These are phyloP conservation scores for Heliconius hortense DNA, from an alignment of 2,888 invertebrate species.

Conservation along the genomic window DNA sequence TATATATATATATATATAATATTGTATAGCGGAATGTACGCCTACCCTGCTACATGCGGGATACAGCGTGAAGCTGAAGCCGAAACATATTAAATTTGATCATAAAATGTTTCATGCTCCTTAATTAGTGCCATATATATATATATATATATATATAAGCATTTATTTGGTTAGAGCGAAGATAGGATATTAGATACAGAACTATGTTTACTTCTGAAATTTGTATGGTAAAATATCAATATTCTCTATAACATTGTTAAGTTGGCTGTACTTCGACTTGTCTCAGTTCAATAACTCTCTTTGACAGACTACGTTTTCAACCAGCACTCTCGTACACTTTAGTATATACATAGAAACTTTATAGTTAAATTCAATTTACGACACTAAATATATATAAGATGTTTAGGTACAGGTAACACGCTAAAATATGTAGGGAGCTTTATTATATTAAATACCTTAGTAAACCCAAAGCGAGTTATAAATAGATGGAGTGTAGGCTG, in stretches of 20 bases:
- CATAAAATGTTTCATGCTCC: not conserved
- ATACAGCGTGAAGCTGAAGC: too few species aligned
- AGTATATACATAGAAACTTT: not conserved
- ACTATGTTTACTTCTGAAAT: not conserved
- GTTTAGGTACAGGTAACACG: not conserved
- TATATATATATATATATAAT: too few species aligned
- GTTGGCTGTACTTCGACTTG: conserved; percentile 2
- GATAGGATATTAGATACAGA: not conserved
- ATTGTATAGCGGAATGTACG: too few species aligned
- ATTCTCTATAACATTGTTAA: not conserved
- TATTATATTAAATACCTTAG: conserved; percentile 9
- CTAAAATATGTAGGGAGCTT: not conserved
- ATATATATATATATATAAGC: too few species aligned
- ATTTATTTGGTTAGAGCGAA: not conserved
- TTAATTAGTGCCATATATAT: not conserved
- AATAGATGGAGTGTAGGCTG: conserved; percentile 1
- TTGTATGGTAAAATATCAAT: not conserved
- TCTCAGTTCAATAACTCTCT: conserved; percentile 9
- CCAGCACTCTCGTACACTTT: not conserved
- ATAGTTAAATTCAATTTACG: conserved; percentile 13
- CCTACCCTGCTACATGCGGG: too few species aligned
- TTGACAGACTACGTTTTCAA: not conserved
- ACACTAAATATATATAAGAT: not conserved
- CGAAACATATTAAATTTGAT: not conserved
- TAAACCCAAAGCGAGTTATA: conserved; percentile 9